These are phyloP conservation scores for Leptinotarsa peninsularis DNA, from an alignment of 2,888 invertebrate species.

Conservation along the genomic window DNA sequence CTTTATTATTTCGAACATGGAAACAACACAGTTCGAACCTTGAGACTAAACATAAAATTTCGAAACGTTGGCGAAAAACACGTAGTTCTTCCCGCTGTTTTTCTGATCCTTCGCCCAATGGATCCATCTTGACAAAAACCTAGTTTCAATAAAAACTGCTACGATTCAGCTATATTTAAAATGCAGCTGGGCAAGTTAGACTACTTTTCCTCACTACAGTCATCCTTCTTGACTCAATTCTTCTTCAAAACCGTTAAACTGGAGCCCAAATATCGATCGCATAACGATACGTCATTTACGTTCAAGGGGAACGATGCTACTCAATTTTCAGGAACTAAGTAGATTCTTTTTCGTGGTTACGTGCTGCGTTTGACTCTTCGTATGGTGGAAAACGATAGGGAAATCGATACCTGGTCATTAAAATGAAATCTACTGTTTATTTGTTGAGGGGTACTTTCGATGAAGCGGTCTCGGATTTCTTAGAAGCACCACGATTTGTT, in stretches of 20 bases:
- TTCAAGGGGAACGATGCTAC: not conserved
- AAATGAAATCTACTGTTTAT: constrained; percentile 11
- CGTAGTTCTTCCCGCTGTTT: too few species aligned
- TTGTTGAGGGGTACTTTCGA: not conserved
- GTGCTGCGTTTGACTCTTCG: not conserved
- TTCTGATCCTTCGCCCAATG: too few species aligned
- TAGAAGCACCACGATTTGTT: not conserved
- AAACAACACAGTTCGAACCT: too few species aligned
- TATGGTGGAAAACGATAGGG: not conserved
- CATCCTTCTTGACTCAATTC: not conserved
- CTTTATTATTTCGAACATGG: too few species aligned
- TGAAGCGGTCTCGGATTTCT: not conserved
- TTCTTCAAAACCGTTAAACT: not conserved
- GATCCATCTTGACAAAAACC: too few species aligned
- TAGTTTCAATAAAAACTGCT: too few species aligned
- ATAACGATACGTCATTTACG: constrained; percentile 4
- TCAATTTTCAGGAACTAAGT: constrained; percentile 2
- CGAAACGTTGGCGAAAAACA: too few species aligned
- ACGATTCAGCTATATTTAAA: too few species aligned
- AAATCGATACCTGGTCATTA: not conserved
- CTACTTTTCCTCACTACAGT: too few species aligned
- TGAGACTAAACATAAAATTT: too few species aligned
- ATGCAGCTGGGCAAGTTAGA: too few species aligned
- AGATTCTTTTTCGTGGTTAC: not conserved
- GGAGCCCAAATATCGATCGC: not conserved